Base-by-base conservation (phyloP, 2,888 invertebrate species). In the Ctenicera cuprea region DNA sequence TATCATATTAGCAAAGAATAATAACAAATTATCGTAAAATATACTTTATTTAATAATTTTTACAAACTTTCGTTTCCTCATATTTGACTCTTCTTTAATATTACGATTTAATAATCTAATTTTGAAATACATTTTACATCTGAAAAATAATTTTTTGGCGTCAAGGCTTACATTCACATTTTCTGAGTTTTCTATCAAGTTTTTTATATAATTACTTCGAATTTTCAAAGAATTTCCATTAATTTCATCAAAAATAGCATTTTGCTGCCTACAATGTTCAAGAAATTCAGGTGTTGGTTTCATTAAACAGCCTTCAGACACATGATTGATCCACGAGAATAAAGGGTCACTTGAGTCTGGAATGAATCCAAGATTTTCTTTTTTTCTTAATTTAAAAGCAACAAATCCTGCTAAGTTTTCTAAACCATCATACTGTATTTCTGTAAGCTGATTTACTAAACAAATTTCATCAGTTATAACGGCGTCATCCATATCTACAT, bases 331-430 rank as follows among this genome's bases (percentile, higher is more conserved):
- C 43, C 43, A 43, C 3, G 43, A 43, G 11, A 4, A 14, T 43
- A 12, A 43, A 12, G 43, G 4, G 11, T 43, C 43, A 12, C 3
- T 43, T 4, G n/a, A 43, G 11, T 43, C 16, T 8, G 43, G 43
- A 43, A 43, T 43, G 43, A 8, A 43, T 43, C 43, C 43, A 22
- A 75, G 76, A n/a, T 68, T 76, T 11, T 77, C n/a, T n/a, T n/a
- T n/a, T n/a, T n/a, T n/a, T n/a, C n/a, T n/a, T n/a, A n/a, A n/a
- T n/a, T n/a, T n/a, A n/a, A n/a, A n/a, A n/a, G n/a, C n/a, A n/a
- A n/a, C n/a, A n/a, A n/a, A n/a, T n/a, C n/a, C n/a, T n/a, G n/a
- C n/a, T n/a, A n/a, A n/a, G n/a, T n/a, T n/a, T n/a, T n/a, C n/a
- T n/a, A n/a, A n/a, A n/a, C n/a, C n/a, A n/a, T n/a, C n/a, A n/a